Evolutionary conservation across 2,113 vertebrate species (phyloP), one percentile per base, ranked within the genome.

Genomic region (Taurulus bubalis): DNA sequence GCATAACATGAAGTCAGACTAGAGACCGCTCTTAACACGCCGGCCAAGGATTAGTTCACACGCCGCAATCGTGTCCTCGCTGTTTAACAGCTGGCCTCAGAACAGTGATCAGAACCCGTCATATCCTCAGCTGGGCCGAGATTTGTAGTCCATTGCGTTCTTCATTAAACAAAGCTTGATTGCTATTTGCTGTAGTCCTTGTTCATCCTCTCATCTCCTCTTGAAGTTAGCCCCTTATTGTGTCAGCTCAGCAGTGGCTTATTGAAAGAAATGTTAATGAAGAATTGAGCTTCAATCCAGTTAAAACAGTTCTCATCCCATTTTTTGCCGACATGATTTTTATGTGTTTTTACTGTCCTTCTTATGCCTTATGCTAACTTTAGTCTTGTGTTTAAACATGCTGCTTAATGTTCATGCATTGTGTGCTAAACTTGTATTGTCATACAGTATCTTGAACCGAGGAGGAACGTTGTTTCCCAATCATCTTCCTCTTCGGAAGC

Each of bases 291-390:
- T 84, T 47, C 66, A 38, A 34, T 63, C 45, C 65, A n/a, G 68
- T 75, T 75, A 42, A 64, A 64, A 32, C 40, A 32, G 42, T 30
- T 75, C 60, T 69, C 45, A 62, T 55, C 32, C 77, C 75, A 74
- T 83, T 34, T 77, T 32, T 82, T 58, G 58, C 68, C 63, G 64
- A 16, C 56, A 56, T 75, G 40, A 66, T 80, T 77, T 80, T 66
- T 53, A 2, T 83, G 32, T 76, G 40, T 82, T 80, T 89, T 88
- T 75, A 67, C 56, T 81, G 77, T 78, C 71, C 42, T 83, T 84
- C 70, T 90, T 86, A 34, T 85, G 91, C 89, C 93, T 93, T 92
- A 90, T 18, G 76, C 83, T 64, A 68, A 82, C 83, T 72, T 51
- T 69, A 59, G 65, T 80, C 38, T 86, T 77, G 78, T 84, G 58